Evolutionary conservation across 2,113 vertebrate species (phyloP).

Genomic region (Corythoichthys intestinalis): DNA sequence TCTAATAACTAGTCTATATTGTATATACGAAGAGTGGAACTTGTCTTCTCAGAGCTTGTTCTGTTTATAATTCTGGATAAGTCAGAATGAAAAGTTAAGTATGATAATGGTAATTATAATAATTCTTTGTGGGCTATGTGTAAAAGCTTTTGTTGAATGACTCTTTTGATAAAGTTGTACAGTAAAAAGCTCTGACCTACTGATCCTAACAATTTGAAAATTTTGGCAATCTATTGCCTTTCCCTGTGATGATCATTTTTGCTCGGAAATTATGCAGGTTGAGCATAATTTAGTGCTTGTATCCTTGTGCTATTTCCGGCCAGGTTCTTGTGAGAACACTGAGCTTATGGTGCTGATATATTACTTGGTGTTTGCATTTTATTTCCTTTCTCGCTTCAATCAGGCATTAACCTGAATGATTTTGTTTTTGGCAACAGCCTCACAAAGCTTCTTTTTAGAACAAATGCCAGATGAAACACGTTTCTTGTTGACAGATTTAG

Average conservation of each 20-base stretch:
- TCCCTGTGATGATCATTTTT: neutral
- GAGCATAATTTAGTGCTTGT: constrained; percentile 2
- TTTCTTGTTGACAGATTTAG: neutral
- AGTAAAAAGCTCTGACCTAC: neutral
- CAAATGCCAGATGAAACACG: neutral
- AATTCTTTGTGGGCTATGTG: neutral
- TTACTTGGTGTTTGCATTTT: neutral
- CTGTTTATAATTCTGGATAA: neutral
- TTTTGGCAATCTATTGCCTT: neutral
- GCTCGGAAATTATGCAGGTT: neutral
- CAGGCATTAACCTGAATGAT: neutral
- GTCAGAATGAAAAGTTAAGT: neutral
- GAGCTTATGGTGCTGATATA: neutral
- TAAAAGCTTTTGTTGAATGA: neutral
- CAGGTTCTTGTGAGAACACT: neutral
- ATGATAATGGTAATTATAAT: neutral
- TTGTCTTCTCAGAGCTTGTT: neutral
- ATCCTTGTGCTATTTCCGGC: neutral
- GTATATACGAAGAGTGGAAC: neutral
- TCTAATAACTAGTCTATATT: no score
- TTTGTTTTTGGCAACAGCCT: neutral
- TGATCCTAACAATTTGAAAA: neutral
- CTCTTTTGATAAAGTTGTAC: neutral
- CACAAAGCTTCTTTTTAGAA: neutral
- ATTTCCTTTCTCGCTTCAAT: neutral